Base-by-base conservation (phyloP, 2,888 invertebrate species). In the Synanthedon andrenaeformis region DNA sequence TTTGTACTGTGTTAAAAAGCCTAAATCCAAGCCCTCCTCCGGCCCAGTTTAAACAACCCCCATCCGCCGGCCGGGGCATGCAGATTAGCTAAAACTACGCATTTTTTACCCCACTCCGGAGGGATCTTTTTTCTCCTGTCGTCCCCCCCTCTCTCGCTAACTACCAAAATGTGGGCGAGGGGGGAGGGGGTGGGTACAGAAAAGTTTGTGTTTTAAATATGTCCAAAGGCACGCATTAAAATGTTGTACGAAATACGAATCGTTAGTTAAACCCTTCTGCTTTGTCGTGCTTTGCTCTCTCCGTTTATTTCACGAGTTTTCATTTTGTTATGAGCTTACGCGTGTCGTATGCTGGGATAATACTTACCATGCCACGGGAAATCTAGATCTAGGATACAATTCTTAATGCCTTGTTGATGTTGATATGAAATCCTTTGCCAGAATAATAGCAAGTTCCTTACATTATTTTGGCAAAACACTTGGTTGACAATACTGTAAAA, bases 1-100 rank as follows among this genome's bases (percentile, higher is more conserved):
- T 84, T 84, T 83, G 82, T 82, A 80, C 83, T 76, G 74, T 82
- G 85, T 84, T 85, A 85, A 86, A 86, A 85, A 82, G 81, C 83
- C 84, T 84, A 82, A 82, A 82, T 78, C 81, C 79, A 70, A 79
- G 79, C 67, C 67, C 35, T 10, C 35, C 35, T 35, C 35, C 55
- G 63, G 56, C 71, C 67, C 62, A 60, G 62, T 69, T 70, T 70
- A 69, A 70, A 69, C 62, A 70, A 57, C 56, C 66, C 70, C 59
- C 70, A 35, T 35, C 59, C 60, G 65, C 65, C 70, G 60, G 64
- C 65, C 63, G 72, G 64, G 70, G 73, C 83, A 88, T 88, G 89
- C 87, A 89, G 89, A 89, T 90, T 90, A 90, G 90, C 89, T 89
- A 90, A 90, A 90, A 90, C 89, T 90, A 90, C 89, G 89, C 89